A percentile compares a stretch with the other conserved stretches of the same genome.
Conservation (phyloP, 2,888 invertebrate species). For the Sinhomidia bicolor region DNA sequence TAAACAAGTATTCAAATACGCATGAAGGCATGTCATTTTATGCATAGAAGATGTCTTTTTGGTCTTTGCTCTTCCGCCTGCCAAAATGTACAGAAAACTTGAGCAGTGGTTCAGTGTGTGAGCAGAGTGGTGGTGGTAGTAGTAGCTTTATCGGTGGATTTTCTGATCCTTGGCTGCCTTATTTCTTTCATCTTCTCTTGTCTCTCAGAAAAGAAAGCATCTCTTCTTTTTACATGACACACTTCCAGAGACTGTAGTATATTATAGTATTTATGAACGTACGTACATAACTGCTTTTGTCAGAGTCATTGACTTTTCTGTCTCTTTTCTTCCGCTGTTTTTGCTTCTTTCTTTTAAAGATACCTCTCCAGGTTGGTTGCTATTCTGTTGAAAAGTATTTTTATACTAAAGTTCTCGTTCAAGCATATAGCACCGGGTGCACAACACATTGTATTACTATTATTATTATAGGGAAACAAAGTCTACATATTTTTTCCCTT, state of each 20-base stretch:
- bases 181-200: not conserved
- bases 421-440: too few relatives aligned
- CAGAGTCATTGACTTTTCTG: conserved; percentile 28
- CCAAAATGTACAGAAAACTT: not conserved
- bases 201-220: not conserved
- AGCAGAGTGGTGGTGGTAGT: not conserved
- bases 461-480: too few relatives aligned
- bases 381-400: not conserved
- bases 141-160: not conserved
- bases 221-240: not conserved
- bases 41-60: not conserved
- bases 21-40: not conserved
- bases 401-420: too few relatives aligned
- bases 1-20: conserved; percentile 2
- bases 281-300: not conserved
- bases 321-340: not conserved
- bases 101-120: not conserved
- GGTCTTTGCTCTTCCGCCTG: not conserved
- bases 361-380: not conserved
- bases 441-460: too few relatives aligned
- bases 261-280: too few relatives aligned
- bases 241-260: conserved; percentile 17
- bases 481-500: too few relatives aligned
- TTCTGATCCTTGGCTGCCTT: not conserved
- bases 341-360: too few relatives aligned